Base-by-base conservation (phyloP, 2,113 vertebrate species). In the Mola mola region DNA sequence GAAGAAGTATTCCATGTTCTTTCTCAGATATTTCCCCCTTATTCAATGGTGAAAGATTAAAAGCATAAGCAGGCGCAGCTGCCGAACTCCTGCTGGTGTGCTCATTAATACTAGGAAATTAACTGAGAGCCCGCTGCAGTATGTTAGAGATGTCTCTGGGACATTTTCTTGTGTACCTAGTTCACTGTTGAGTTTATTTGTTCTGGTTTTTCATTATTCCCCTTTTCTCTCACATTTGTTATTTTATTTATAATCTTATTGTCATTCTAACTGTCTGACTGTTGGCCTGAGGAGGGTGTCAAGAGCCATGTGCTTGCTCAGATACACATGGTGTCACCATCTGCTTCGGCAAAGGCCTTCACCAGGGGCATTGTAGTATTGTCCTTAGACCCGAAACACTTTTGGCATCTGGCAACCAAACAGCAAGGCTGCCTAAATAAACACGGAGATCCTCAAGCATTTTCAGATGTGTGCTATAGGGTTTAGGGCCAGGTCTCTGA, bases 61-160 rank as follows among this genome's bases (percentile, higher is more conserved):
- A 49, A n/a, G 67, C 41, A 48, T 28, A n/a, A n/a, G n/a, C 57
- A 55, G 49, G 49, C 31, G 62, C 55, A 63, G 51, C 63, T 58
- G 42, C 50, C 42, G 10, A 42, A 66, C 61, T 69, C 53, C 66
- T 33, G 20, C 58, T 53, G 57, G 61, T 72, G 26, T 53, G 63
- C 66, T 68, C 69, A 84, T 78, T 83, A 84, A 68, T 64, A 49
- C 31, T 16, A 82, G 68, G n/a, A 6, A 40, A n/a, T 17, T 40
- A 40, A 70, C 78, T 93, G 92, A 86, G 92, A 90, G 37, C 38
- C 24, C 15, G 53, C 31, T 20, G 52, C 50, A 41, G 49, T 68
- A 43, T 55, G 28, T 56, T 29, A 47, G 16, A 24, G 58, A 52
- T 62, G 25, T 57, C 46, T 72, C 17, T 11, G 40, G 36, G 63